phyloP scores from a whole-genome alignment of 2,888 invertebrate genomes.

The Falcaria lacertinaria region DNA sequence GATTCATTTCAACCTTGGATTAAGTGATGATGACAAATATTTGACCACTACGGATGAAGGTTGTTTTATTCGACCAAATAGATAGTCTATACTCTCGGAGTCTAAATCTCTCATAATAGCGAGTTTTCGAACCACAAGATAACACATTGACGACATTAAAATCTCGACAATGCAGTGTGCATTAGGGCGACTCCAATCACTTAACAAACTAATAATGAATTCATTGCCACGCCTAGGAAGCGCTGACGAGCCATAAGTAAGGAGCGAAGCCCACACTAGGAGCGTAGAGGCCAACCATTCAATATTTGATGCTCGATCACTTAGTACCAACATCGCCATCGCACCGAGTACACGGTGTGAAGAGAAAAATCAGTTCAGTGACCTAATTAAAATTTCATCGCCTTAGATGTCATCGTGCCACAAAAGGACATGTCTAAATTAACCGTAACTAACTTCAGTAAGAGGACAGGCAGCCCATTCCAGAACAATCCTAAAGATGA shows the following conservation, averaged over 20 bases:
- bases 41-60: no score
- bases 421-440: constrained; percentile 57
- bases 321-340: constrained; percentile 61
- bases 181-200: constrained; percentile 42
- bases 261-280: constrained; percentile 75
- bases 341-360: constrained; percentile 44
- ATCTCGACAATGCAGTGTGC: constrained; percentile 66
- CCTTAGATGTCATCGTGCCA: constrained; percentile 32
- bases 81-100: no score
- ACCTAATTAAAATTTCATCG: constrained; percentile 35
- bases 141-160: constrained; percentile 19
- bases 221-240: constrained; percentile 74
- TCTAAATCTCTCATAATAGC: neutral
- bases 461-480: constrained; percentile 42
- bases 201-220: constrained; percentile 53
- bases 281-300: constrained; percentile 50
- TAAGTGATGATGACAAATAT: no score
- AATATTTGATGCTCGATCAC: constrained; percentile 45
- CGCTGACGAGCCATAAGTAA: constrained; percentile 66
- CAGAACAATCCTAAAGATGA: constrained; percentile 35
- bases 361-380: constrained; percentile 45
- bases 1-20: no score
- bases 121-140: neutral
- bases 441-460: constrained; percentile 59
- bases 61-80: no score